Evolutionary conservation across 2,888 invertebrate genomes (phyloP).

Genomic region (Blastobasis lacticolella): DNA sequence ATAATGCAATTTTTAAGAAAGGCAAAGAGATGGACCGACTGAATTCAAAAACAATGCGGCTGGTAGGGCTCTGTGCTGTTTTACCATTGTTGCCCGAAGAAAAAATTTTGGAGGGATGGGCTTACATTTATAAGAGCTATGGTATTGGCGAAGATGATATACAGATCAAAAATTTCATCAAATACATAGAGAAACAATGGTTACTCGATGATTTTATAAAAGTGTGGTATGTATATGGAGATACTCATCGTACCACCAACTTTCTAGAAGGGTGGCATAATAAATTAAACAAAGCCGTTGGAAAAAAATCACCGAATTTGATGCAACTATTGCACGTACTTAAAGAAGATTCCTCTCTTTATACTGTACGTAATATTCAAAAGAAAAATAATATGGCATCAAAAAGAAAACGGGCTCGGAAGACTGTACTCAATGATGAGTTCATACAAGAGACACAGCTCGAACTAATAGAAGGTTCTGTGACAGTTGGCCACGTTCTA

Average conservation of each 20-base stretch:
- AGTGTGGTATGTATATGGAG: constrained; percentile 6
- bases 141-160: neutral
- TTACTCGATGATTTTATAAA: no score
- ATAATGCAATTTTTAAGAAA: constrained; percentile 5
- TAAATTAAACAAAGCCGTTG: constrained; percentile 3
- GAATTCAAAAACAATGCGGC: neutral
- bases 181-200: no score
- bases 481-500: constrained; percentile 2
- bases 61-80: neutral
- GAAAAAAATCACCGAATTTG: constrained; percentile 4
- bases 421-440: neutral
- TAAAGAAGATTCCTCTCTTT: constrained; percentile 3
- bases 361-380: constrained; percentile 1
- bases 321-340: constrained; percentile 3
- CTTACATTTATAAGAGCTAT: neutral
- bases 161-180: no score
- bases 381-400: constrained; percentile 2
- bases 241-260: constrained; percentile 7
- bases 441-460: constrained; percentile 6
- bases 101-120: neutral
- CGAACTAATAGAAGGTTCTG: constrained; percentile 5
- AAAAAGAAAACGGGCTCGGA: neutral
- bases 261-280: constrained; percentile 6
- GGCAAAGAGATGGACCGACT: neutral
- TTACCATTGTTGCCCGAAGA: neutral